Conservation (phyloP, 2,888 invertebrate genomes). For the Elegia similella region DNA sequence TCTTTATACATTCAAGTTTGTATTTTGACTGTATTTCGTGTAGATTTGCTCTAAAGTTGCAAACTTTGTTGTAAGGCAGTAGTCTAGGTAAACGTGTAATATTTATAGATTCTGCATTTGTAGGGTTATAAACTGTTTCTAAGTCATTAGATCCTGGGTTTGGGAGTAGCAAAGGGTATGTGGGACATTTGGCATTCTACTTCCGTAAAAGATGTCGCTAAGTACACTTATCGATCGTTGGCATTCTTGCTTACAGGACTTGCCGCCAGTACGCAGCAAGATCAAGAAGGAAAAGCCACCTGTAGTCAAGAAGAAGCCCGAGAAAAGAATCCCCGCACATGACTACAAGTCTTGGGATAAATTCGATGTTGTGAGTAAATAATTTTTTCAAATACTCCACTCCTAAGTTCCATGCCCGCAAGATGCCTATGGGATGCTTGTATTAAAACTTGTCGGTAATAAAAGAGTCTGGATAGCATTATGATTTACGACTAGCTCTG, state of each 20-base stretch:
- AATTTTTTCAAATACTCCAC: neutral
- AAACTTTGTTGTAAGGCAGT: neutral
- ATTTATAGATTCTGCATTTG: neutral
- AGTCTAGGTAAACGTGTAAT: neutral
- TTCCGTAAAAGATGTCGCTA: too few species aligned
- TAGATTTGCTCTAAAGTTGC: neutral
- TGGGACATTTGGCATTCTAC: too few species aligned
- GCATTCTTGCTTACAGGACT: constrained; percentile 53
- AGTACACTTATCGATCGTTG: constrained; percentile 23
- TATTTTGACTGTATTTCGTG: neutral
- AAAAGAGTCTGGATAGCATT: too few species aligned
- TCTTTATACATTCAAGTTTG: constrained; percentile 2
- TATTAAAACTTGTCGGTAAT: too few species aligned
- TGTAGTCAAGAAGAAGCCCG: constrained; percentile 46
- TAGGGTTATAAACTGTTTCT: neutral
- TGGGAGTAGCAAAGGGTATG: neutral
- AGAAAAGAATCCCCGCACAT: constrained; percentile 78
- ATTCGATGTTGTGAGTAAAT: constrained; percentile 86
- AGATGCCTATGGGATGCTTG: too few species aligned
- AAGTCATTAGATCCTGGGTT: constrained; percentile 29
- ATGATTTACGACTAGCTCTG: too few species aligned
- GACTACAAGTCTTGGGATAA: constrained; percentile 90
- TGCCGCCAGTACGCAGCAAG: constrained; percentile 80
- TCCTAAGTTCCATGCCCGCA: too few species aligned
- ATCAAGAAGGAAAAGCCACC: constrained; percentile 63